Base-by-base conservation (phyloP, 2,888 invertebrate genomes). In the Byasa hedistus region DNA sequence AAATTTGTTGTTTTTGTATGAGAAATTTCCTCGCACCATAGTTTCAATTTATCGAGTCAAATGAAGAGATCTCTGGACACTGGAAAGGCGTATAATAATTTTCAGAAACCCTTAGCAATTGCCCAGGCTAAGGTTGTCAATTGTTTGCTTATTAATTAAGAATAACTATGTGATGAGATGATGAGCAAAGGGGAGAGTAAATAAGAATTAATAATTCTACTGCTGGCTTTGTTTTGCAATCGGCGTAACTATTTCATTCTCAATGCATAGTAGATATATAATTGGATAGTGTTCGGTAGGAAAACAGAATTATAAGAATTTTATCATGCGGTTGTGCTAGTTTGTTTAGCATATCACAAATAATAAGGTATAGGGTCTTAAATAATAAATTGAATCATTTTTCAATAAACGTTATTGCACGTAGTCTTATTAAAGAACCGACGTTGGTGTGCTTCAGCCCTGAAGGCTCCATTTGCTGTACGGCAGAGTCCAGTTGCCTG, bases 21-120 rank as follows among this genome's bases (percentile, higher is more conserved):
- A 64, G 68, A 73, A 73, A 73, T 72, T 71, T 56, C 44, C 55
- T 60, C 68, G 61, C 69, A 70, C 70, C 73, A 66, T 73, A 76
- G 72, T 80, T 85, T 87, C 83, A 87, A 86, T 88, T 85, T 82
- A 81, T 76, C 82, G 68, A 73, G 73, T 76, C 72, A 75, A 85
- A 87, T 88, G 84, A 86, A 89, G 87, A 89, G 81, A 79, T 87
- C 73, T 76, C 65, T 79, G 75, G 79, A 90, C 90, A 90, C 80
- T 83, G 86, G 86, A 90, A 89, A 85, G 91, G 91, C 91, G 91
- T 91, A 85, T 89, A 90, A 89, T 85, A 89, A 90, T 90, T 86
- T 89, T 83, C 89, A 83, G 84, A 76, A 83, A 76, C 82, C 78
- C 82, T 84, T 83, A 84, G 81, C 83, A 79, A 79, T 86, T 85